Evolutionary conservation across 2,888 invertebrate genomes (phyloP).

Genomic region (Apocheima hispidaria): DNA sequence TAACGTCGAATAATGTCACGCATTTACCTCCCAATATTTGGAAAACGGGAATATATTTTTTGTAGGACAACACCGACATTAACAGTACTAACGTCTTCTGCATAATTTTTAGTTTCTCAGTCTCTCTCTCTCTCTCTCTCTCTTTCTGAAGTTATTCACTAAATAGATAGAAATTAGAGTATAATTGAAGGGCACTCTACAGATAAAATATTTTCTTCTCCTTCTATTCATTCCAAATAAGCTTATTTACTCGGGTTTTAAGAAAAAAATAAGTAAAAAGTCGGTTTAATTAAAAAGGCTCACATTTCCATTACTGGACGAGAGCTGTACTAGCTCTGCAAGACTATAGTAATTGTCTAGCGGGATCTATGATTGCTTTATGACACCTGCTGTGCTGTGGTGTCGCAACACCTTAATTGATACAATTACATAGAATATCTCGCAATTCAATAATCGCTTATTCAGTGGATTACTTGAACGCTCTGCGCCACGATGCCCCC

Average conservation of each 20-base stretch:
- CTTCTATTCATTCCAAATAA: no score
- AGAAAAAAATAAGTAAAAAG: neutral
- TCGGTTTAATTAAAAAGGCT: neutral
- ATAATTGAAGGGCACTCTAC: neutral
- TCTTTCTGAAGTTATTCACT: no score
- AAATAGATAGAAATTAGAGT: no score
- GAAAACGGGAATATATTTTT: no score
- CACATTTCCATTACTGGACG: neutral
- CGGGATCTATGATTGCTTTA: conserved; percentile 11
- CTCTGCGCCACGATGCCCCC: neutral
- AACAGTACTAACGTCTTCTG: no score
- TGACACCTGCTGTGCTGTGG: conserved; percentile 15
- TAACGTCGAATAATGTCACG: neutral
- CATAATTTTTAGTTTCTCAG: no score
- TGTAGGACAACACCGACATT: no score
- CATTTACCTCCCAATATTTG: no score
- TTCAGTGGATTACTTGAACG: neutral
- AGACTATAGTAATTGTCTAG: neutral
- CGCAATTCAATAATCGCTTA: conserved; percentile 13
- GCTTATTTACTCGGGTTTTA: neutral
- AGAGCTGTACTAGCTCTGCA: neutral
- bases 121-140: no score
- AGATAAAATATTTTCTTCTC: no score
- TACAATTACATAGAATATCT: conserved; percentile 8
- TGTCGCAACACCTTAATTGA: conserved; percentile 7